Evolutionary conservation across 2,797 vertebrate species (phyloP), one percentile per base, ranked within the genome.

Genomic region (Diplodus sargus): DNA sequence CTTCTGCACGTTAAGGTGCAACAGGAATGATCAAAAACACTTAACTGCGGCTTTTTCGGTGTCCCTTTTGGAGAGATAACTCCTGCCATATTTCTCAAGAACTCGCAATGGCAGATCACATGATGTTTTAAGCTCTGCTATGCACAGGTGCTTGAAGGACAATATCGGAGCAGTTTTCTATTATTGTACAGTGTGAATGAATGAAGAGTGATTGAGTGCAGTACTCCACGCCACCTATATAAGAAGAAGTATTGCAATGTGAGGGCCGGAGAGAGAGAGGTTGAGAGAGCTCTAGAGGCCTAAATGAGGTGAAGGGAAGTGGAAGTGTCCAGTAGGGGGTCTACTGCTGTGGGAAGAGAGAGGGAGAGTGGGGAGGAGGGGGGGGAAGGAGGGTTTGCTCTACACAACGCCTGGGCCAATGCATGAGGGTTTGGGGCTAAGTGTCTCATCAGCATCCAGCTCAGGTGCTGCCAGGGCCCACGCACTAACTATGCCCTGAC

Each of bases 361-460:
- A 61, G 70, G 62, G 56, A 10, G 34, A 49, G 76, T 70, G 59
- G 20, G 48, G 20, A 25, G 59, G 23, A 57, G 22, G 1, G 30
- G 20, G 57, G 75, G 6, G 18, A 7, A 51, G 76, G 30, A 54
- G 85, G 83, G 70, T 56, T 71, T 59, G 81, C 78, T 85, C 74
- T 78, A 70, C 60, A 68, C 96, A 93, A 95, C 92, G 96, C 96
- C 96, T 96, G 96, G 96, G 95, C 96, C 96, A 96, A 96, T 96
- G 97, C 96, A 96, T 94, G 95, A 95, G 96, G 96, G 96, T 96
- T 96, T 97, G 95, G 94, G 94, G 96, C 96, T 99, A 99, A 99
- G 98, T 98, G 97, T 96, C 97, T 99, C 98, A 99, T 99, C 98
- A 99, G 97, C 97, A 99, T 98, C 97, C 98, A 97, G 96, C 97